Evolutionary conservation across 2,797 vertebrate genomes (phyloP), one percentile per base, ranked within the genome.

Genomic region (Rhynchonycteris naso): DNA sequence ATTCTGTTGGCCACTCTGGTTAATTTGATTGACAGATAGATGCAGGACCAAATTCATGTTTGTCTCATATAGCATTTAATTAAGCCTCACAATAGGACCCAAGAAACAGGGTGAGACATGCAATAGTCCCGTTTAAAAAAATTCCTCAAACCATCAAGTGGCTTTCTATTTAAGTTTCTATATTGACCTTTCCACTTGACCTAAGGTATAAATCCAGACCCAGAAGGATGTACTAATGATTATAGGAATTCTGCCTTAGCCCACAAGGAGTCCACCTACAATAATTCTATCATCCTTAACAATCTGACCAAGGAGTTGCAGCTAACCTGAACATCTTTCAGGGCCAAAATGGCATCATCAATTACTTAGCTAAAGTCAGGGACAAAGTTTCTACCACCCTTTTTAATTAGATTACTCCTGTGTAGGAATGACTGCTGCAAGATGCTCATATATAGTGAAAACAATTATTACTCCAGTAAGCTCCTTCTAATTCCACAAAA

Each of bases 281-380:
- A 81, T 69, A 50, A 85, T 90, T 38, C 19, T 91, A 21, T 91
- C 69, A 82, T 56, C 47, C 19, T 33, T 66, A 76, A 63, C 69
- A 81, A 65, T n/a, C 24, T 82, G 52, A 56, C 28, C 75, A 87
- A 56, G 59, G 33, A 76, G 22, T 78, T 65, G 15, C 93, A 22
- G 65, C 63, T 81, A 88, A 83, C 14, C 30, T 87, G 33, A 82
- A 91, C 75, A 66, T 86, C 76, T 47, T 78, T 88, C 21, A 87
- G 43, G 21, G 56, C 47, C 56, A 93, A 80, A 5, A 43, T 58
- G 24, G 18, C 47, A 1, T 69, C 63, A 87, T 11, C 30, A n/a
- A 71, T 65, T 56, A 63, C 35, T 78, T 59, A 82, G 30, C 43
- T 69, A 50, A 91, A 78, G 12, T 38, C 61, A 71, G 22, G 52